Evolutionary conservation across 1,140 invertebrate species (phyloP).

Genomic region (Lerema accius): DNA sequence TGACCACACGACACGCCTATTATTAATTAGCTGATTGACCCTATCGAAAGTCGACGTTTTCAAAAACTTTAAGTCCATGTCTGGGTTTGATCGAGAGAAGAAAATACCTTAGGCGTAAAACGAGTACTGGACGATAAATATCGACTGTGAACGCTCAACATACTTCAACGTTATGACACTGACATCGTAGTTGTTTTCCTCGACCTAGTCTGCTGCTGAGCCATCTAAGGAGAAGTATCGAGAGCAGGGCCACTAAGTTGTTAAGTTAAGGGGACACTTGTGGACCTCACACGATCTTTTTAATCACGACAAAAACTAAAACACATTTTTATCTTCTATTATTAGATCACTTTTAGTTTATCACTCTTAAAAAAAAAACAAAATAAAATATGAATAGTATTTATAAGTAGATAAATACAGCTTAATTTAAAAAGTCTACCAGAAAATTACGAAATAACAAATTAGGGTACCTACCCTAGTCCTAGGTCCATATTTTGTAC

Average conservation of each 20-base stretch:
- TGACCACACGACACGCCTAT: constrained; percentile 58
- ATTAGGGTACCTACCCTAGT: too few relatives aligned
- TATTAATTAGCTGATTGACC: constrained; percentile 43
- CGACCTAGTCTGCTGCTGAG: constrained; percentile 79
- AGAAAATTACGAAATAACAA: too few relatives aligned
- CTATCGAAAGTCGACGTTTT: constrained; percentile 10
- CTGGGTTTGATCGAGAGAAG: constrained; percentile 12
- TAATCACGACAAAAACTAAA: constrained; percentile 37
- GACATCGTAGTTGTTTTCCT: constrained; percentile 78
- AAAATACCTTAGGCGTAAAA: constrained; percentile 34
- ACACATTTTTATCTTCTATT: constrained; percentile 26
- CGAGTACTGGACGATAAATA: constrained; percentile 50
- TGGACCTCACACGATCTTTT: constrained; percentile 56
- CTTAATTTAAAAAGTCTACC: too few relatives aligned
- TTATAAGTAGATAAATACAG: too few relatives aligned
- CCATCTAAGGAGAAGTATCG: constrained; percentile 80
- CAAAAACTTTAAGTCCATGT: constrained; percentile 9
- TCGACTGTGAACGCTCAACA: constrained; percentile 5
- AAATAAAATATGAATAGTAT: too few relatives aligned
- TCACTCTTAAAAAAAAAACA: too few relatives aligned
- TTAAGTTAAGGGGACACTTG: constrained; percentile 76
- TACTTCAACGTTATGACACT: constrained; percentile 67
- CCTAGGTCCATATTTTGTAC: too few relatives aligned
- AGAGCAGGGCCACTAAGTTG: constrained; percentile 78
- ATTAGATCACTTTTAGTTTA: constrained; percentile 9